Evolutionary conservation across 2,797 vertebrate species (phyloP).

Genomic region (Silurus aristotelis): DNA sequence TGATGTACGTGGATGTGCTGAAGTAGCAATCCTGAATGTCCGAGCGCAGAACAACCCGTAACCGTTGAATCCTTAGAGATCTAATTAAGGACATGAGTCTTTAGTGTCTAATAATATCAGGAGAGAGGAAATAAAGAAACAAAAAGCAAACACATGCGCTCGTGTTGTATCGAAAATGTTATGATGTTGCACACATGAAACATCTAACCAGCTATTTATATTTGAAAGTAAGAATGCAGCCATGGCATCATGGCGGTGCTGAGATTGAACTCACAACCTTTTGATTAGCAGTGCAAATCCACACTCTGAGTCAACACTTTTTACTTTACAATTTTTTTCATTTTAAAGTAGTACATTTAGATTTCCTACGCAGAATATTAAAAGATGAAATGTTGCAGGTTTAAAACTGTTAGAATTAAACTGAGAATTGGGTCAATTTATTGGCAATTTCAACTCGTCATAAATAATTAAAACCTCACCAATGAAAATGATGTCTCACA

Average conservation of each 20-base stretch:
- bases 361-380: neutral
- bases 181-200: neutral
- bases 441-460: neutral
- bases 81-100: neutral
- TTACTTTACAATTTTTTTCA: neutral
- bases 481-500: neutral
- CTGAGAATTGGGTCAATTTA: neutral
- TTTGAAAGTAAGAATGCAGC: neutral
- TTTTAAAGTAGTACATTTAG: neutral
- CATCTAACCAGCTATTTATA: neutral
- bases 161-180: neutral
- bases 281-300: neutral
- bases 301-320: neutral
- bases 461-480: neutral
- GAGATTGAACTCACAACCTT: neutral
- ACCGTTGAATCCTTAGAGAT: neutral
- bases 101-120: neutral
- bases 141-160: neutral
- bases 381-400: neutral
- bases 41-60: neutral
- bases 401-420: neutral
- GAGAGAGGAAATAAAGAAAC: neutral
- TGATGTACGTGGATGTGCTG: conserved; percentile 17
- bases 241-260: neutral
- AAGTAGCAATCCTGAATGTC: neutral